A percentile compares a stretch with the other conserved stretches of the same genome.
Evolutionary conservation across 2,888 invertebrate species (phyloP).

Genomic region (Embidobia sp.): DNA sequence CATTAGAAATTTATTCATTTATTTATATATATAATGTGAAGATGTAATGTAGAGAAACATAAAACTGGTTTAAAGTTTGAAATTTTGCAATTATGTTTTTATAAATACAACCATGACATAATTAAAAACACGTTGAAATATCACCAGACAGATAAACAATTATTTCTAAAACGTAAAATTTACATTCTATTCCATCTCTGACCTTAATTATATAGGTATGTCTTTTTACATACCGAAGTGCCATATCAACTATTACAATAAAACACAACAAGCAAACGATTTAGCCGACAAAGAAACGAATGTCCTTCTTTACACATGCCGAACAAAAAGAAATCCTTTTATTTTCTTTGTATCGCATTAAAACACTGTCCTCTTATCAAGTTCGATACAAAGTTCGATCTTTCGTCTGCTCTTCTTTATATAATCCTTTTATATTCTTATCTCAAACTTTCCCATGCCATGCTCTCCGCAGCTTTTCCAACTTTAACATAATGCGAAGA

Average conservation of each 20-base stretch:
- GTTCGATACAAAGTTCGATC: conserved; percentile 57
- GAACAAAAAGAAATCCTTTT: conserved; percentile 43
- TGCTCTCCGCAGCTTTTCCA: conserved; percentile 40
- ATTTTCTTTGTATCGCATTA: conserved; percentile 51
- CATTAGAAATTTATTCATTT: too few species aligned
- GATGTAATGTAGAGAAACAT: too few species aligned
- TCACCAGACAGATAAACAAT: too few species aligned
- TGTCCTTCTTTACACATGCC: conserved; percentile 37
- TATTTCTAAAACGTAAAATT: too few species aligned
- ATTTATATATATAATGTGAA: too few species aligned
- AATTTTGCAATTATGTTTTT: too few species aligned
- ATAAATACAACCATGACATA: too few species aligned
- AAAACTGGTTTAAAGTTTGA: too few species aligned
- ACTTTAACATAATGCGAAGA: conserved; percentile 55
- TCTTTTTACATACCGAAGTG: too few species aligned
- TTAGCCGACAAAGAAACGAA: conserved; percentile 26
- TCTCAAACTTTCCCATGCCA: conserved; percentile 50
- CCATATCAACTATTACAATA: not conserved
- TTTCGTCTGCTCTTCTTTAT: conserved; percentile 51
- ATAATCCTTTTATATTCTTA: conserved; percentile 61
- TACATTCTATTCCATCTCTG: too few species aligned
- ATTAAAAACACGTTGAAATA: too few species aligned
- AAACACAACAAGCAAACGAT: conserved; percentile 8
- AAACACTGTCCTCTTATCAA: conserved; percentile 55
- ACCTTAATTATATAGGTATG: too few species aligned